These are phyloP conservation scores for Capitulum mitella DNA, from an alignment of 2,888 invertebrate genomes.

Conservation along the genomic window DNA sequence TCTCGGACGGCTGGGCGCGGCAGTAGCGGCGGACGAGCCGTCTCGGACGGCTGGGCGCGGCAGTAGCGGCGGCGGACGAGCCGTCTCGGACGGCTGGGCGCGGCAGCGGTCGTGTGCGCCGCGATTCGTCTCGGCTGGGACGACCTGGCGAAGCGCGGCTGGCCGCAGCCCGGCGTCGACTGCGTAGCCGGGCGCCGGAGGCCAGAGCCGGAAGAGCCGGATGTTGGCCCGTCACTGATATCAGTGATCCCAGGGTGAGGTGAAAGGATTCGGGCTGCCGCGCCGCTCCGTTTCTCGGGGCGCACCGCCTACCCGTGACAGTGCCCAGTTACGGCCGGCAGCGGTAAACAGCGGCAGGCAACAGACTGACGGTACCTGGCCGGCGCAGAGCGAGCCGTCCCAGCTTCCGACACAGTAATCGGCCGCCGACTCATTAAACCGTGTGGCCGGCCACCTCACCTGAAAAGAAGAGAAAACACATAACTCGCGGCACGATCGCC, in stretches of 20 bases:
- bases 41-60: too few relatives aligned
- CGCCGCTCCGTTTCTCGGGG: neutral
- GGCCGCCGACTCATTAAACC: neutral
- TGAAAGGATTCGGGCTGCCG: neutral
- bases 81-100: too few relatives aligned
- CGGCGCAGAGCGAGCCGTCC: neutral
- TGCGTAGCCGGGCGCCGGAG: too few relatives aligned
- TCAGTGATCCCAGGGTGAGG: neutral
- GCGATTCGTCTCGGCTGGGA: too few relatives aligned
- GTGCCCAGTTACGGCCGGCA: neutral
- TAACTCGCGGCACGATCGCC: neutral
- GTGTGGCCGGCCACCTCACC: neutral
- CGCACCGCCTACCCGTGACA: neutral
- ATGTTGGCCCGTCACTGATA: too few relatives aligned
- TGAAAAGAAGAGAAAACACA: constrained; percentile 16
- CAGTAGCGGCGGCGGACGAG: too few relatives aligned
- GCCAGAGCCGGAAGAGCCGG: too few relatives aligned
- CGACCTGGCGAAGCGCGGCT: too few relatives aligned
- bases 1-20: too few relatives aligned
- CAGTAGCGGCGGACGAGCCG: too few relatives aligned
- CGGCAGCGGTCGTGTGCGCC: too few relatives aligned
- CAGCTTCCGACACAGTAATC: neutral
- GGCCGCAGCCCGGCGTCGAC: too few relatives aligned
- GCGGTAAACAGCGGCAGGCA: neutral
- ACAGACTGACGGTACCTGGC: neutral